Conservation (phyloP, 37 sponge, comb jelly and placozoan species). For the Ephydatia muelleri region DNA sequence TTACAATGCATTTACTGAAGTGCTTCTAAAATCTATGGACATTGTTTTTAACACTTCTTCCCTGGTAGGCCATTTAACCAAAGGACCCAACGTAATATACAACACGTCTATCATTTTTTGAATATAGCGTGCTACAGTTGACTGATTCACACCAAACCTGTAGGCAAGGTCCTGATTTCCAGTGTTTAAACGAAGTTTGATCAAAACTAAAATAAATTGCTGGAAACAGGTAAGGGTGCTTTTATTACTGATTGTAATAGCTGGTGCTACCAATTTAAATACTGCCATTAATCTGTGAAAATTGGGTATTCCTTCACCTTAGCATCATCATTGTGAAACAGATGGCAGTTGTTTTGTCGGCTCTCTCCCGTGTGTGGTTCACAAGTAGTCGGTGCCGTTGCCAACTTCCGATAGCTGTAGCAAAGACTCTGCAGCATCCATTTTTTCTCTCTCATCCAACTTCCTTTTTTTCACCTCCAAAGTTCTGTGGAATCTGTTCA, state of each 20-base stretch:
- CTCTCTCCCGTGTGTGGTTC: constrained; percentile 7
- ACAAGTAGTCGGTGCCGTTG: constrained; percentile 6
- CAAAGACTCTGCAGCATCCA: constrained; percentile 5
- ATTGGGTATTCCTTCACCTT: constrained; percentile 38
- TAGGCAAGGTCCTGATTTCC: constrained; percentile 24
- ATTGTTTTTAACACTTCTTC: constrained; percentile 55
- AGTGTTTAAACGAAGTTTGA: constrained; percentile 38
- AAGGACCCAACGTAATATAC: constrained; percentile 10
- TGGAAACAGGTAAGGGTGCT: constrained; percentile 37
- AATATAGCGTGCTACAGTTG: constrained; percentile 20
- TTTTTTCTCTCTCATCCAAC: constrained; percentile 5
- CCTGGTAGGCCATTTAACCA: constrained; percentile 39
- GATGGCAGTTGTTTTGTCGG: not conserved
- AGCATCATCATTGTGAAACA: constrained; percentile 23
- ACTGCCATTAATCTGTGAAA: constrained; percentile 22
- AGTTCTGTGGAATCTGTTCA: too few relatives aligned
- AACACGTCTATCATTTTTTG: constrained; percentile 41
- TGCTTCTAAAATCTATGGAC: constrained; percentile 58
- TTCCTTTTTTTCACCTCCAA: not conserved
- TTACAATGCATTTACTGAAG: constrained; percentile 40
- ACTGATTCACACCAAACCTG: constrained; percentile 49
- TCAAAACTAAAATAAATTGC: constrained; percentile 54
- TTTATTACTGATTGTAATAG: not conserved
- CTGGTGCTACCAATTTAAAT: constrained; percentile 25
- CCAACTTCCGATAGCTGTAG: not conserved